phyloP scores from a whole-genome alignment of 2,113 vertebrate genomes.

The Forbesichthys agassizii region DNA sequence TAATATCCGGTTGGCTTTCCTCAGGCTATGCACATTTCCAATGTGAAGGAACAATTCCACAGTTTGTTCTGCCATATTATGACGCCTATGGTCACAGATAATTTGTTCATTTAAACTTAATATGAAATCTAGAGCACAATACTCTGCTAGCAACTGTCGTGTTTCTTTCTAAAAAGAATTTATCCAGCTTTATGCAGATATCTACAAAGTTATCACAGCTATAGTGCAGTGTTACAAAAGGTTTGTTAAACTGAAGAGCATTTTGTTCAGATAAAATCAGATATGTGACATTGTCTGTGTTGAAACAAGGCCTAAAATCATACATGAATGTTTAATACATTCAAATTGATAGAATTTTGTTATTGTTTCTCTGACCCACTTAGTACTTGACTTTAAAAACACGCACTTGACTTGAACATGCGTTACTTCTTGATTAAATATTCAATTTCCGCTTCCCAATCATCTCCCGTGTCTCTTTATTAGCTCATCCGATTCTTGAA shows the following conservation, averaged over 20 bases:
- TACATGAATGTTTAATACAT: too few relatives aligned
- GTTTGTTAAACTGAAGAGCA: too few relatives aligned
- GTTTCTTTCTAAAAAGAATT: background rate
- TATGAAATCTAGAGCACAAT: slow-evolving; percentile 8
- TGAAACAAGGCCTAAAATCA: too few relatives aligned
- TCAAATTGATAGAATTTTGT: too few relatives aligned
- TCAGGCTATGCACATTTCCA: slow-evolving; percentile 42
- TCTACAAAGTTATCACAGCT: background rate
- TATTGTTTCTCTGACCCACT: too few relatives aligned
- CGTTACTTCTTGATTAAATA: slow-evolving; percentile 22
- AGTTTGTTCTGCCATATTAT: slow-evolving; percentile 40
- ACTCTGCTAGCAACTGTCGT: too few relatives aligned
- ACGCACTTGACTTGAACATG: too few relatives aligned
- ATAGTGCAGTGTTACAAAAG: background rate
- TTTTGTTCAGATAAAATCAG: too few relatives aligned
- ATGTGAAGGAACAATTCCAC: slow-evolving; percentile 41
- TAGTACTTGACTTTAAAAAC: too few relatives aligned
- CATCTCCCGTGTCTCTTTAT: background rate
- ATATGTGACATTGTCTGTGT: too few relatives aligned
- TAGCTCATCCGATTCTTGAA: slow-evolving; percentile 18
- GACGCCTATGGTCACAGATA: slow-evolving; percentile 45
- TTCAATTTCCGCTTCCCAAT: slow-evolving; percentile 34
- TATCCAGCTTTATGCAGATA: slow-evolving; percentile 14
- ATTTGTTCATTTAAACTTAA: slow-evolving; percentile 8
- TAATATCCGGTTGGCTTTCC: slow-evolving; percentile 58